Percentiles rank a stretch among this genome's conserved stretches.
Evolutionary conservation across 1,140 invertebrate genomes (phyloP).

Genomic region (Diorhabda carinulata): DNA sequence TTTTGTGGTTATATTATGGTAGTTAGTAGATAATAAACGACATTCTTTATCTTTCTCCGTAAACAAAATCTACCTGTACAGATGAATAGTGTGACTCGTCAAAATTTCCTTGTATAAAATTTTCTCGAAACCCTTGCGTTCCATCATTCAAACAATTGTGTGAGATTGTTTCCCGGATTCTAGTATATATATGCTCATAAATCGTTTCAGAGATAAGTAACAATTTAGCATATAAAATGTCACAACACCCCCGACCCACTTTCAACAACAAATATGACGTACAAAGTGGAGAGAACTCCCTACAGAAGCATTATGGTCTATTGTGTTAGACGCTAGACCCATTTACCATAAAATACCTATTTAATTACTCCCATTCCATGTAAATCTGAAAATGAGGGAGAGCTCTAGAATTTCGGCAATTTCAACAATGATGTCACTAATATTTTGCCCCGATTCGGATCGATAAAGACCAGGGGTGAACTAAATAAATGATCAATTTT

Average conservation of each 20-base stretch:
- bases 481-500: too few relatives aligned
- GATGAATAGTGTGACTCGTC: too few relatives aligned
- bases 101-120: too few relatives aligned
- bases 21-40: too few relatives aligned
- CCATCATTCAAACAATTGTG: too few relatives aligned
- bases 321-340: slow-evolving; percentile 27
- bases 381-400: slow-evolving; percentile 28
- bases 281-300: not conserved
- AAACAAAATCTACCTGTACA: too few relatives aligned
- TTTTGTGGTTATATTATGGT: too few relatives aligned
- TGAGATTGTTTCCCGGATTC: too few relatives aligned
- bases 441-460: not conserved
- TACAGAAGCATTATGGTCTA: slow-evolving; percentile 24
- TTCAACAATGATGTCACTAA: slow-evolving; percentile 18
- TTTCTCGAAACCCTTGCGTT: too few relatives aligned
- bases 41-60: too few relatives aligned
- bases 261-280: not conserved
- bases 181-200: not conserved
- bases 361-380: slow-evolving; percentile 32
- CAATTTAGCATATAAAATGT: not conserved
- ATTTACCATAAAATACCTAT: slow-evolving; percentile 33
- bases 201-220: not conserved
- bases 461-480: too few relatives aligned
- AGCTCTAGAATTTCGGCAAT: slow-evolving; percentile 31
- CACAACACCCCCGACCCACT: not conserved